Base-by-base conservation (phyloP, 1,140 invertebrate species). In the Cotesia vestalis region DNA sequence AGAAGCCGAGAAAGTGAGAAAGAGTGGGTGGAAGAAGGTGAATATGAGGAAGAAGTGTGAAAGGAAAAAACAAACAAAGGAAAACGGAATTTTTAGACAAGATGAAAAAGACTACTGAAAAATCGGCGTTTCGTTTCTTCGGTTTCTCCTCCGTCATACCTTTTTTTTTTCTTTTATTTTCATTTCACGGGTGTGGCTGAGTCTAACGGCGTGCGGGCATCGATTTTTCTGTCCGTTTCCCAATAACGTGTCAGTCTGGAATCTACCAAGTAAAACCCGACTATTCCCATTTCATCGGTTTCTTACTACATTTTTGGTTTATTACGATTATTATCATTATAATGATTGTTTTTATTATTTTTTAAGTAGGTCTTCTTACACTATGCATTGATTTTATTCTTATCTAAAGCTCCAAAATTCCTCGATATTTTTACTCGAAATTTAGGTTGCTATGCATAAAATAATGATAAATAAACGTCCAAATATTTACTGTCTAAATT, bases 171-270 rank as follows among this genome's bases (percentile, higher is more conserved):
- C 36, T 36, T 53, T 52, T 8, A 59, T 51, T 72, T 51, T 53
- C 51, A 70, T 72, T 62, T 59, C 53, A 57, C 63, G 66, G 51
- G 52, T 60, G 64, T 62, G 64, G 53, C 71, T 71, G 66, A 67
- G 14, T 66, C 62, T 55, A 46, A 40, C 71, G 71, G 75, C 73
- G 66, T 73, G 69, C 73, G 74, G 72, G 73, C 75, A 84, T 83
- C 79, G 83, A 84, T 84, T 85, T 85, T 84, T 82, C 79, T 80
- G 77, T 83, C 82, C 77, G 77, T 78, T 83, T 78, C 67, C 79
- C 82, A 83, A 84, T 85, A 84, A 81, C 78, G 79, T 77, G 78
- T 77, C 75, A 81, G 79, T 83, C 77, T 77, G 76, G 80, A 84
- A 84, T 84, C 76, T 78, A 64, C 76, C 69, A 71, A 77, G 77